Base-by-base conservation (phyloP, 2,888 invertebrate genomes). In the Eumerus sabulonum region DNA sequence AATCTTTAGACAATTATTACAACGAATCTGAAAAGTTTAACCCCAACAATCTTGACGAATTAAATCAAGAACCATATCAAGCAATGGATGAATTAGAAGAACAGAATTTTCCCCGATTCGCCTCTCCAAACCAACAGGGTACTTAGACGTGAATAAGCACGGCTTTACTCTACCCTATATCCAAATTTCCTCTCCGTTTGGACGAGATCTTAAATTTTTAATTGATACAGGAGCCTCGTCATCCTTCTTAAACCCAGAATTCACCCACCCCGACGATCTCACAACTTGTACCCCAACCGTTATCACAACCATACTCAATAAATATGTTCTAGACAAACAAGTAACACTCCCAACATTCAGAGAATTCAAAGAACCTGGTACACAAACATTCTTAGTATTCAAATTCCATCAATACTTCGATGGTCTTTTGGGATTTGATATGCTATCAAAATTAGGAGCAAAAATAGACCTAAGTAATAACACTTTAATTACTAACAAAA, bases 341-440 rank as follows among this genome's bases (percentile, higher is more conserved):
- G 14, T 14, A 4, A 38, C n/a, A 9, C 16, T 44, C 4, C 35
- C 35, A 12, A 27, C n/a, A 1, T 44, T 44, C 27, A 1, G 0
- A 36, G 56, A 56, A 27, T 56, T 44, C n/a, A 17, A 38, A 9
- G 18, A 47, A 38, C 17, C 17, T 18, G 48, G 48, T 14, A n/a
- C 35, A n/a, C 7, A 13, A 9, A 7, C 5, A 12, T 56, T 60
- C 17, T 14, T 48, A 18, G 13, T 48, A 18, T 60, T 60, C 13
- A 57, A 57, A 57, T 60, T 60, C n/a, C 48, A 45, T 7, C 12
- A 36, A 47, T 36, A 59, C 12, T 59, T 47, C n/a, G 59, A 59
- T 12, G 59, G 35, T n/a, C 16, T 59, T 1, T 12, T 45, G 35
- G 59, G 59, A 1, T 1, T 47, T 9, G 35, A 59, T 16, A 18